These are phyloP conservation scores for Cygnus atratus DNA, from an alignment of 2,113 vertebrate species.

Conservation along the genomic window DNA sequence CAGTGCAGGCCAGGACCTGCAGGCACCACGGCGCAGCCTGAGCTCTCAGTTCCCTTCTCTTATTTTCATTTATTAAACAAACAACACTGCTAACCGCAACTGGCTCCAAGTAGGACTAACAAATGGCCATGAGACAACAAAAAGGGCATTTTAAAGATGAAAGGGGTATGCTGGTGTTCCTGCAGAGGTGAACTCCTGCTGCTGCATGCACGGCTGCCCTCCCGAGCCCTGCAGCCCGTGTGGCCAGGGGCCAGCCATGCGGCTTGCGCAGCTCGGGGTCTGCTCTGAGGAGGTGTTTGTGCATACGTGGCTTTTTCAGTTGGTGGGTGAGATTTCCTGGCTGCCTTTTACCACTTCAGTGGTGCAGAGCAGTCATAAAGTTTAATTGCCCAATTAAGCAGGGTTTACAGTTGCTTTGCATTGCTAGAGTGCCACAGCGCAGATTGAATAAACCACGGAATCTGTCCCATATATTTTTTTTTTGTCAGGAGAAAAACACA, in stretches of 20 bases:
- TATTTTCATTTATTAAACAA: neutral
- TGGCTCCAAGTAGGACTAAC: neutral
- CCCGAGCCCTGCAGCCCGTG: accelerated
- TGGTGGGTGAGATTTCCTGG: neutral
- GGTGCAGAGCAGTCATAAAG: conserved; percentile 6
- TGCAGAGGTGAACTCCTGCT: neutral
- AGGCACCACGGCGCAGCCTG: neutral
- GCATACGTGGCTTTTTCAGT: neutral
- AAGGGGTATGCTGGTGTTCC: neutral
- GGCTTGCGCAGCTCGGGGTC: neutral
- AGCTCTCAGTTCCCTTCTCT: neutral
- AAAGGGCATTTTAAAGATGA: neutral
- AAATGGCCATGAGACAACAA: neutral
- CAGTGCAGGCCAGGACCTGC: accelerated
- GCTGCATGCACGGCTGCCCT: accelerated
- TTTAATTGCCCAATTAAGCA: conserved; percentile 27
- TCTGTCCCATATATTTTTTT: neutral
- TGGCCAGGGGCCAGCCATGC: neutral
- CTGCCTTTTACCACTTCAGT: conserved; percentile 11
- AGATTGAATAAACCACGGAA: neutral
- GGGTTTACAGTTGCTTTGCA: neutral
- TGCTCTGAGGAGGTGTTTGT: neutral
- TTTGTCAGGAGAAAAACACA: accelerated
- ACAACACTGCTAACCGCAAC: neutral
- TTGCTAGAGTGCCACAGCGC: neutral